phyloP scores from a whole-genome alignment of 2,113 vertebrate species.

The Phylloscopus trochilus region DNA sequence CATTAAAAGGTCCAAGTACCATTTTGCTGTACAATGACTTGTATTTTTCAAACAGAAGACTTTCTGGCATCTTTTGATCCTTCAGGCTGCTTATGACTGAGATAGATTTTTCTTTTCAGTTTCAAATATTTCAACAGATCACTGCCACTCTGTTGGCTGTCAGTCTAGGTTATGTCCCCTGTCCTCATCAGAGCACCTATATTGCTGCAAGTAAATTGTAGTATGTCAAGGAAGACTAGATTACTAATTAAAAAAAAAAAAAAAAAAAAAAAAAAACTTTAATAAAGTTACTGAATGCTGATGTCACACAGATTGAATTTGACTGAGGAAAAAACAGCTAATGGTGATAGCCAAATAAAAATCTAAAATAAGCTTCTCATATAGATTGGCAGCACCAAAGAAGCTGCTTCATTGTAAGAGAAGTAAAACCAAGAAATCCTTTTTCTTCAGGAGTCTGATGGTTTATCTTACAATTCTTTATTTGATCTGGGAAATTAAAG shows the following conservation, averaged over 20 bases:
- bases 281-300: slow-evolving; percentile 6
- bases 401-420: background rate
- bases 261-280: background rate
- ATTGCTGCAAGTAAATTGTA: slow-evolving; percentile 32
- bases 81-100: background rate
- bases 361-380: background rate
- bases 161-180: background rate
- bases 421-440: background rate
- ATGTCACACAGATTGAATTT: slow-evolving; percentile 35
- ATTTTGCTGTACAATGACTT: background rate
- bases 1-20: background rate
- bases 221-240: background rate
- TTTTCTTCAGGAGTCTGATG: background rate
- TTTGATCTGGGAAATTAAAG: background rate
- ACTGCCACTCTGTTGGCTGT: slow-evolving; percentile 30
- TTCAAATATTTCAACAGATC: slow-evolving; percentile 24
- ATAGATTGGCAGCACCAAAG: background rate
- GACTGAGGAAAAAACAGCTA: background rate
- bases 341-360: background rate
- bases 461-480: background rate
- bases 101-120: background rate
- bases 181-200: background rate
- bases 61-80: background rate
- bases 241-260: background rate
- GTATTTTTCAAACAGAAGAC: background rate